These are phyloP conservation scores for Pseudopodoces humilis DNA, from an alignment of 2,113 vertebrate genomes.

Conservation along the genomic window DNA sequence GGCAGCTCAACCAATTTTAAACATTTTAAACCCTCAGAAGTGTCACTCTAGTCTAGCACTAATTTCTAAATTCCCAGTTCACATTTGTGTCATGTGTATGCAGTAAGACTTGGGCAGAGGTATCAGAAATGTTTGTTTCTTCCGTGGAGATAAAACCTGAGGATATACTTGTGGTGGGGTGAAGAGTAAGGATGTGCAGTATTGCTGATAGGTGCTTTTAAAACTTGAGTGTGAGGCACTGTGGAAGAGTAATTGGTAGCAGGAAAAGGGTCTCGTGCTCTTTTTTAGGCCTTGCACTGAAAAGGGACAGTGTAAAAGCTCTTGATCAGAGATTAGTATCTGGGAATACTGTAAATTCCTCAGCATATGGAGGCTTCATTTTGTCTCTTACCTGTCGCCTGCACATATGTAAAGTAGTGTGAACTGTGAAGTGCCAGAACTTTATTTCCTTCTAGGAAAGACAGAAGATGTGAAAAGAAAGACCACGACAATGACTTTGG, in stretches of 20 bases:
- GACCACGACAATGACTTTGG: not conserved
- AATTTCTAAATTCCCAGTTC: not conserved
- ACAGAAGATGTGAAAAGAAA: not conserved
- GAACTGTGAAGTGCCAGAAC: not conserved
- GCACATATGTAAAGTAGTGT: not conserved
- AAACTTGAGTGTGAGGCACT: not conserved
- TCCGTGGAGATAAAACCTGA: not conserved
- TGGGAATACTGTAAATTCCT: not conserved
- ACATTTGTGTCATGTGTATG: not conserved
- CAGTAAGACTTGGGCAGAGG: not conserved
- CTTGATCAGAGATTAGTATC: not conserved
- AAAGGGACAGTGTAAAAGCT: not conserved
- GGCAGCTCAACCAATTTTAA: not conserved
- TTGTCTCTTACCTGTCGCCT: not conserved
- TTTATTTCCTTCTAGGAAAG: not conserved
- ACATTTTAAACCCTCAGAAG: not conserved
- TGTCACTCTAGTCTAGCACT: not conserved
- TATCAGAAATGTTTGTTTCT: not conserved
- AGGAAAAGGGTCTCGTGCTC: not conserved
- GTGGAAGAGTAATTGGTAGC: not conserved
- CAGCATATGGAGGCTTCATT: not conserved
- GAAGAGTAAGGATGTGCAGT: not conserved
- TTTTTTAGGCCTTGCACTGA: not conserved
- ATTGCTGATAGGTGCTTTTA: not conserved
- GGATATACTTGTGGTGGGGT: not conserved